A percentile compares a stretch with the other conserved stretches of the same genome.
phyloP scores from a whole-genome alignment of 1,140 invertebrate genomes.

The Heliconius hewitsoni region DNA sequence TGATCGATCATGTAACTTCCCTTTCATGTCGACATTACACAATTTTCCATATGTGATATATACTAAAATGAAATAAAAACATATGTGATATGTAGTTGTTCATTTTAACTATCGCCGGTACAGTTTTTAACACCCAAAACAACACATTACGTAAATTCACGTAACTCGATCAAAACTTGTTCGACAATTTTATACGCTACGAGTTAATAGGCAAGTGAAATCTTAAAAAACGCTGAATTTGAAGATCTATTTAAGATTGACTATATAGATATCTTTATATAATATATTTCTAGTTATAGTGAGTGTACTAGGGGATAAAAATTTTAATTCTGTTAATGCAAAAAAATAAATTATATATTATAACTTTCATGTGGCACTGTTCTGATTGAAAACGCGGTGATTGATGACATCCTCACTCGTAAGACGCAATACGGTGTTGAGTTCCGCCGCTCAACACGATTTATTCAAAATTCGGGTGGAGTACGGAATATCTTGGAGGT shows the following conservation, averaged over 20 bases:
- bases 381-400: no score
- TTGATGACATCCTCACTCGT: no score
- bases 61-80: no score
- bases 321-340: no score
- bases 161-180: conserved; percentile 16
- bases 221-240: not conserved
- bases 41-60: not conserved
- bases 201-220: conserved; percentile 17
- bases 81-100: not conserved
- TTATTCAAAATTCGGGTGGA: no score
- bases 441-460: no score
- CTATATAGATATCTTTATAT: no score
- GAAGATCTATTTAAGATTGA: not conserved
- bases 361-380: no score
- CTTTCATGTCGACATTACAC: not conserved
- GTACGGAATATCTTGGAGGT: no score
- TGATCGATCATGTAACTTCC: not conserved
- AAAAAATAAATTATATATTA: no score
- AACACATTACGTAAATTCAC: conserved; percentile 17
- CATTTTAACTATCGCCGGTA: conserved; percentile 10
- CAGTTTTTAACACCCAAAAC: conserved; percentile 9
- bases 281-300: not conserved
- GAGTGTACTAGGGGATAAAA: no score
- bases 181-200: conserved; percentile 6
- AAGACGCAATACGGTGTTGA: no score